phyloP scores from a whole-genome alignment of 1,140 invertebrate species.

The Rhagoletis pomonella region DNA sequence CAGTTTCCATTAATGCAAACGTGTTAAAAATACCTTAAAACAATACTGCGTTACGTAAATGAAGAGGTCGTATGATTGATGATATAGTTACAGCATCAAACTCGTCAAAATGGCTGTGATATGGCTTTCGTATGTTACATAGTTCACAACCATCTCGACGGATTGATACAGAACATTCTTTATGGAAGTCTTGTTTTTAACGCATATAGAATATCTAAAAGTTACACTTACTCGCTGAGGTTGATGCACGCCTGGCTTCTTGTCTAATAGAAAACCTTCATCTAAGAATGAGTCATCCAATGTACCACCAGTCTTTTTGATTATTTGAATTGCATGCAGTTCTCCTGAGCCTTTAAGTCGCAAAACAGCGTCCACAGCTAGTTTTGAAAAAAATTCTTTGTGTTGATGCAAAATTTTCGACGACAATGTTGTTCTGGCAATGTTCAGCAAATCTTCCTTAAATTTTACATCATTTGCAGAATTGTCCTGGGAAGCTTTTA shows the following conservation, averaged over 20 bases:
- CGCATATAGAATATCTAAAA: background rate
- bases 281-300: conserved; percentile 97
- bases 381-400: conserved; percentile 96
- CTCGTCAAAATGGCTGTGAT: conserved; percentile 75
- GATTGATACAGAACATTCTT: conserved; percentile 60
- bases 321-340: conserved; percentile 97
- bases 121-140: conserved; percentile 66
- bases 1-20: conserved; percentile 27
- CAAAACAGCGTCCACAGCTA: conserved; percentile 96
- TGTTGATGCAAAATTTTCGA: conserved; percentile 99
- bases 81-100: conserved; percentile 62
- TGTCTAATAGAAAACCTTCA: conserved; percentile 98
- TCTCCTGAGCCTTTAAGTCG: conserved; percentile 97
- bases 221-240: conserved; percentile 80
- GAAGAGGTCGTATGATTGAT: background rate
- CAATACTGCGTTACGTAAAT: background rate
- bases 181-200: background rate
- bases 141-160: conserved; percentile 72
- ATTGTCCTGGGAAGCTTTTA: conserved; percentile 86
- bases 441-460: conserved; percentile 93
- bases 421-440: conserved; percentile 97
- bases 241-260: conserved; percentile 93
- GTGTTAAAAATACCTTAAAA: background rate
- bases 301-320: conserved; percentile 95
- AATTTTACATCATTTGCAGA: conserved; percentile 87